Evolutionary conservation across 2,888 invertebrate genomes (phyloP), one percentile per base, ranked within the genome.

Genomic region (Apomyelois bistriatella): DNA sequence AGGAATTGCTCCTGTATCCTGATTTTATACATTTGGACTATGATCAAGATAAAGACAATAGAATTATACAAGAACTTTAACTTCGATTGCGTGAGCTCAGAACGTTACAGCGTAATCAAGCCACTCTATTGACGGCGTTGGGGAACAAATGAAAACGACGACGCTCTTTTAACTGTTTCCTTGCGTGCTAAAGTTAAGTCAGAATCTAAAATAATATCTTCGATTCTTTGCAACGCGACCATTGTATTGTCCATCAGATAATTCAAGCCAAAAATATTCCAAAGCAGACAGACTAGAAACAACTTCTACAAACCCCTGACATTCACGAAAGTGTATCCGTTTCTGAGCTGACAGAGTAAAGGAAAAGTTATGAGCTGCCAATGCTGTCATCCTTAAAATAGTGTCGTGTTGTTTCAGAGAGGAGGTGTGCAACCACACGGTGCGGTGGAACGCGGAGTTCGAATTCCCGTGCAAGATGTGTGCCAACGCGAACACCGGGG

Each of bases 391-490:
- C 5, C 22, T 22, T 2, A 22, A 3, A 5, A 22, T 3, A 3
- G 22, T 3, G 2, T 22, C 22, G 22, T 58, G 3, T 48, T 64
- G 63, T 70, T 79, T 7, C 93, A 98, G 98, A 74, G 96, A 97
- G 90, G 98, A 98, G 90, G 98, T 99, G 59, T 93, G 94, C 67
- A 96, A 98, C 83, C 98, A 99, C 92, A 94, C 95, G 65, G 98
- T 99, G 70, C 94, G 95, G 85, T 99, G 99, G 98, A 94, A 95
- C 82, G 95, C 95, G 57, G 94, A 94, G 73, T 98, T 98, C 89
- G 94, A 94, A 71, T 99, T 99, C 87, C 94, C 95, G 61, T 98
- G 98, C 92, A 98, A 98, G 91, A 98, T 99, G 96, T 95, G 96
- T 79, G 98, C 98, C 62, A 98, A 97, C 90, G 97, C 97, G 42